These are phyloP conservation scores for Nomada fabriciana DNA, from an alignment of 2,888 invertebrate genomes.

Conservation along the genomic window DNA sequence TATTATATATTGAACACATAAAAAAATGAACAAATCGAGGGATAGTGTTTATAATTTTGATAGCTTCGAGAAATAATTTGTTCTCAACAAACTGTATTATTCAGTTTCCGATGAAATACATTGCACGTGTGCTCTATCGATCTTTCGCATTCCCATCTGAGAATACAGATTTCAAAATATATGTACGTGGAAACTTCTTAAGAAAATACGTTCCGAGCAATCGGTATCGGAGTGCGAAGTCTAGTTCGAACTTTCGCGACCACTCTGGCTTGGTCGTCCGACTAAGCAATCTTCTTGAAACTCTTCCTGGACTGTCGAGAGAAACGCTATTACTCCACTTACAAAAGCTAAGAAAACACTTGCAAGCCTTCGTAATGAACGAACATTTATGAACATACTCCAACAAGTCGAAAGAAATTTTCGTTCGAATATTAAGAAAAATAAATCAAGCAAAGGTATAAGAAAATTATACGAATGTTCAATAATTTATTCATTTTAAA, in stretches of 20 bases:
- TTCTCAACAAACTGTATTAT: neutral
- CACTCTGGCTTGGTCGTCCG: constrained; percentile 64
- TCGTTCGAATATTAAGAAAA: neutral
- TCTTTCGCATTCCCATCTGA: constrained; percentile 53
- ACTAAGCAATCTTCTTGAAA: constrained; percentile 74
- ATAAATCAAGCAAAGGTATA: neutral
- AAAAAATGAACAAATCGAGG: neutral
- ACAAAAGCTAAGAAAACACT: neutral
- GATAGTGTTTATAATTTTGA: constrained; percentile 22
- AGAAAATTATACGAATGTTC: neutral
- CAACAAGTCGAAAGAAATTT: neutral
- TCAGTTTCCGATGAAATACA: constrained; percentile 1
- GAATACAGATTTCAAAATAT: constrained; percentile 69
- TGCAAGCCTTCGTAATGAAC: neutral
- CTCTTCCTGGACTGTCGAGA: constrained; percentile 63
- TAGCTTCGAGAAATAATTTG: constrained; percentile 25
- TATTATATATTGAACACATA: too few relatives aligned
- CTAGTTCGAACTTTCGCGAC: constrained; percentile 73
- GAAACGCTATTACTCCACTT: constrained; percentile 52
- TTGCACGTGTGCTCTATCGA: constrained; percentile 49
- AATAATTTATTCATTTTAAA: too few relatives aligned
- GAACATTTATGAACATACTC: too few relatives aligned
- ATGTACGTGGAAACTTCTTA: constrained; percentile 69
- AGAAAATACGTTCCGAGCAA: constrained; percentile 73
- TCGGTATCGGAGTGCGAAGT: constrained; percentile 75